Base-by-base conservation (phyloP, 2,113 vertebrate species). In the Pseudolaguvia tuberculata region DNA sequence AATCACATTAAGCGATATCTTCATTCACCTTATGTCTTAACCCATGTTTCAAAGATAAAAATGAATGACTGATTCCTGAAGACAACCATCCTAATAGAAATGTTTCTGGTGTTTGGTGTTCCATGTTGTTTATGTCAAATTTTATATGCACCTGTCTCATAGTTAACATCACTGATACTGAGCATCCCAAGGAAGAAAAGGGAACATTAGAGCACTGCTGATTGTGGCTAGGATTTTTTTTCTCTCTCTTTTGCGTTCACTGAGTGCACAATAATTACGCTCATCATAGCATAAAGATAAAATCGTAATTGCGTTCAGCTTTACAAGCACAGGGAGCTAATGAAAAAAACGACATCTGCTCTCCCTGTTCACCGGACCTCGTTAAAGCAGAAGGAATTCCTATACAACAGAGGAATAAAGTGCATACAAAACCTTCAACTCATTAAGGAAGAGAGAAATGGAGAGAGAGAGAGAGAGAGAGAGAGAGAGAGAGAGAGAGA, bases 261-360 rank as follows among this genome's bases (percentile, higher is more conserved):
- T 70, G 61, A 48, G 50, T 45, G 57, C 66, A 61, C 59, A 70
- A 66, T 77, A 77, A 77, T 80, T 77, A 73, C 63, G 65, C 75
- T 77, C 74, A 68, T 80, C 70, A 80, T 80, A 73, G 74, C 62
- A 66, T 66, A 48, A 48, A 77, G 57, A 53, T 73, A 71, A 73
- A 80, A 80, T 77, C 56, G 52, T 80, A 80, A 80, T 80, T 80
- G 70, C 51, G 2, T 69, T 77, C 65, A 52, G 65, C 63, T 77
- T 77, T 77, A 80, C 59, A 61, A 70, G 27, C 56, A 56, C 75
- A 51, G 51, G 53, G 70, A 70, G 62, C 62, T 80, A 53, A 79
- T 79, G 68, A n/a, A 78, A 72, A 81, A 74, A 78, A 79, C 51
- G 68, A 53, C 77, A 74, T 76, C 63, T 79, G 80, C 63, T 68